phyloP scores from a whole-genome alignment of 2,797 vertebrate species.

The Gouania willdenowi region DNA sequence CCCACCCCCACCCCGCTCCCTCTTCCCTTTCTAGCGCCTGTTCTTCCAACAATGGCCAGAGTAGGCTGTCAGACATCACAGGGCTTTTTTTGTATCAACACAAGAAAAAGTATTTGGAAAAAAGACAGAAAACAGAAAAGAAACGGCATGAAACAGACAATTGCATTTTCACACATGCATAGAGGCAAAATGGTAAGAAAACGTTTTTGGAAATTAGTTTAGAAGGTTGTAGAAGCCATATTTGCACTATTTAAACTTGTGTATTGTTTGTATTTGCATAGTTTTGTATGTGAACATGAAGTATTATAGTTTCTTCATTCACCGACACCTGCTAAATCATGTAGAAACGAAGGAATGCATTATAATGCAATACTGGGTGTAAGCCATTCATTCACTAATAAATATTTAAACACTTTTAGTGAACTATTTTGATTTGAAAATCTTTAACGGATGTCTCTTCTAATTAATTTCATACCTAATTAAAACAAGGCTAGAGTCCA shows the following conservation, averaged over 20 bases:
- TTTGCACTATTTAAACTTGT: no score
- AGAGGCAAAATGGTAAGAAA: conserved; percentile 20
- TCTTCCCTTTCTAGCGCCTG: conserved; percentile 67
- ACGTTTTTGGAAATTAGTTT: no score
- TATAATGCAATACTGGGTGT: conserved; percentile 69
- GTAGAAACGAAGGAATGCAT: conserved; percentile 58
- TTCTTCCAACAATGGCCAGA: conserved; percentile 79
- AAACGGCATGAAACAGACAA: conserved; percentile 48
- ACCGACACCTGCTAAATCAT: conserved; percentile 64
- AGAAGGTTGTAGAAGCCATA: no score
- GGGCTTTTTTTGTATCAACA: conserved; percentile 65
- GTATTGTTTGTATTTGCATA: no score
- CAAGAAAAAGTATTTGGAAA: conserved; percentile 54
- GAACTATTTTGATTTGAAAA: conserved; percentile 72
- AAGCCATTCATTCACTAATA: conserved; percentile 78
- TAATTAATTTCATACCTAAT: conserved; percentile 82
- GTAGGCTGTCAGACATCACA: conserved; percentile 82
- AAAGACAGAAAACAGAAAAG: conserved; percentile 68
- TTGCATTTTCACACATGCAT: conserved; percentile 50
- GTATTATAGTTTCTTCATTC: conserved; percentile 3
- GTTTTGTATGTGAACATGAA: not conserved
- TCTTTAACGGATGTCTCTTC: conserved; percentile 73
- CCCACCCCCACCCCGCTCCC: conserved; percentile 67
- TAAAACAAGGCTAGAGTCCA: conserved; percentile 66
- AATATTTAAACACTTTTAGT: conserved; percentile 76